Base-by-base conservation (phyloP, 1,140 invertebrate species). In the Bombus fervidus region DNA sequence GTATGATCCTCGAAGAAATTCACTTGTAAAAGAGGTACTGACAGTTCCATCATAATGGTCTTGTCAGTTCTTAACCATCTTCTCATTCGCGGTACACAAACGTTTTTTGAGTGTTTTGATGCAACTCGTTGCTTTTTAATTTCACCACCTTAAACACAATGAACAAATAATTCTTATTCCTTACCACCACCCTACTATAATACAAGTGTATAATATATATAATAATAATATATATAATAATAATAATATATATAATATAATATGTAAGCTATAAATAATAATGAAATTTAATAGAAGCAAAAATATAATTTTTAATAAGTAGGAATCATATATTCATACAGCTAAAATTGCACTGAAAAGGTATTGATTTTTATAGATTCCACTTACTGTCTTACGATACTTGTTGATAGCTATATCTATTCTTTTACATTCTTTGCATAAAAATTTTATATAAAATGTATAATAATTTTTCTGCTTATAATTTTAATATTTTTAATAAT, bases 1-100 rank as follows among this genome's bases (percentile, higher is more conserved):
- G 96, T 97, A 92, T 98, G 97, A 92, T 98, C 97, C 91, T 97
- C 97, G 93, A 98, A 98, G 92, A 95, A 95, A 72, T 98, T 98
- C n/a, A 98, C 96, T 96, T 97, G 95, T n/a, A 95, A 81, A 18
- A 94, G 87, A 0, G 93, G 93, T n/a, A 92, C 91, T 12, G 91
- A 94, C 25, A 98, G 93, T 89, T 97, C 96, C 92, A 98, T 96
- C 22, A 98, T 96, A 78, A 98, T 97, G n/a, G 97, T 97, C 87
- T 96, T 97, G 75, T 96, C 95, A 3, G 97, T 97, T 72, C 97
- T 94, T 89, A 97, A 96, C 97, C 97, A 98, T 15, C 96, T 96
- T 77, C 92, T 95, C 89, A 98, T 94, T 90, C 96, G 96, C 1
- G 97, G 97, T 15, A 98, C 97, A 92, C 39, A 96, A 93, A 91